Percentiles rank a stretch among this genome's conserved stretches.
Evolutionary conservation across 2,797 vertebrate species (phyloP).

Genomic region (Centropyge bicolor): DNA sequence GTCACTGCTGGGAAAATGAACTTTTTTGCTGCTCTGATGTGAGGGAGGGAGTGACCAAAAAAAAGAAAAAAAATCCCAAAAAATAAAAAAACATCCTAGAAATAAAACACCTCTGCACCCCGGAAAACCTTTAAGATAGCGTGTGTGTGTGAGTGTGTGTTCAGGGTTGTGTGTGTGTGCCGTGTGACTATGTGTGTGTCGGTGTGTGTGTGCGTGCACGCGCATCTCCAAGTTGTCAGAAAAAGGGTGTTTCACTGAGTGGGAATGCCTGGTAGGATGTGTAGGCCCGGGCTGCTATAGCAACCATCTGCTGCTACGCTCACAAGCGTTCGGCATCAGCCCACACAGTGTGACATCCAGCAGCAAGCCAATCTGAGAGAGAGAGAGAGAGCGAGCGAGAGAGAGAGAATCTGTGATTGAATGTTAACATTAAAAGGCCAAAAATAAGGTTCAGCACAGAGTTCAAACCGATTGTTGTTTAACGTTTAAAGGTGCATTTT

Average conservation of each 20-base stretch:
- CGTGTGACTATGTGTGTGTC: slow-evolving; percentile 12
- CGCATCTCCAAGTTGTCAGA: slow-evolving; percentile 57
- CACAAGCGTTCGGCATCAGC: slow-evolving; percentile 80
- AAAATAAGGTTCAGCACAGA: slow-evolving; percentile 39
- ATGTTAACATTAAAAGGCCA: slow-evolving; percentile 51
- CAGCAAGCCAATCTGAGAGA: slow-evolving; percentile 74
- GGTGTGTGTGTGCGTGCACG: slow-evolving; percentile 13
- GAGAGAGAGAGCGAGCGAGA: slow-evolving; percentile 46
- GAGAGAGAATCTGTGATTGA: slow-evolving; percentile 57
- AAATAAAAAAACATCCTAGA: slow-evolving; percentile 31
- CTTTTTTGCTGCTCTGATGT: slow-evolving; percentile 12
- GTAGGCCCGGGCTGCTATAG: slow-evolving; percentile 86
- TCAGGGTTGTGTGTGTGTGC: background rate
- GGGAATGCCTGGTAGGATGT: slow-evolving; percentile 89
- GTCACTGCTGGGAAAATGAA: slow-evolving; percentile 14
- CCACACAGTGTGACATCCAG: slow-evolving; percentile 87
- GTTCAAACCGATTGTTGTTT: slow-evolving; percentile 25
- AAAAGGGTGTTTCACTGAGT: slow-evolving; percentile 84
- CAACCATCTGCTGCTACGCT: slow-evolving; percentile 88
- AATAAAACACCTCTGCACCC: slow-evolving; percentile 56
- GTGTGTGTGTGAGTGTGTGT: slow-evolving; percentile 13
- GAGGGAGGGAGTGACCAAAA: slow-evolving; percentile 19
- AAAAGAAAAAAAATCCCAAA: background rate
- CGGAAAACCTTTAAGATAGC: slow-evolving; percentile 31
- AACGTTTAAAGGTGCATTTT: background rate